Conservation (phyloP, 1,140 invertebrate species). For the Apis mellifera region Amel_HAv3.1 CM009945.2:7691501-7692000, state of each 20-base stretch:
- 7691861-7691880: constrained; percentile 15
- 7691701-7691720: constrained; percentile 15
- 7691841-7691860: constrained; percentile 54
- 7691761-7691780: background rate
- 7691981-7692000: constrained; percentile 76
- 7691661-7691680: constrained; percentile 82
- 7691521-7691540: constrained; percentile 88
- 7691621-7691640: constrained; percentile 87
- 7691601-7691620: constrained; percentile 91
- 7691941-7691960: background rate
- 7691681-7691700: constrained; percentile 84
- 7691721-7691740: background rate
- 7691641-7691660: constrained; percentile 84
- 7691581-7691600: constrained; percentile 81
- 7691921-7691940: constrained; percentile 80
- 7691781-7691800: background rate
- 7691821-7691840: constrained; percentile 41
- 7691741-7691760: background rate
- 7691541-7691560: constrained; percentile 90
- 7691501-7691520: constrained; percentile 40
- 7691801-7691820: background rate
- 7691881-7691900: constrained; percentile 19
- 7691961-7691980: background rate
- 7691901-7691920: constrained; percentile 84
- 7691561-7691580: constrained; percentile 90